Percentiles rank a stretch among this genome's conserved stretches.
These are phyloP conservation scores for Zaprionus taronus DNA, from an alignment of 1,140 invertebrate genomes.

Conservation along the genomic window DNA sequence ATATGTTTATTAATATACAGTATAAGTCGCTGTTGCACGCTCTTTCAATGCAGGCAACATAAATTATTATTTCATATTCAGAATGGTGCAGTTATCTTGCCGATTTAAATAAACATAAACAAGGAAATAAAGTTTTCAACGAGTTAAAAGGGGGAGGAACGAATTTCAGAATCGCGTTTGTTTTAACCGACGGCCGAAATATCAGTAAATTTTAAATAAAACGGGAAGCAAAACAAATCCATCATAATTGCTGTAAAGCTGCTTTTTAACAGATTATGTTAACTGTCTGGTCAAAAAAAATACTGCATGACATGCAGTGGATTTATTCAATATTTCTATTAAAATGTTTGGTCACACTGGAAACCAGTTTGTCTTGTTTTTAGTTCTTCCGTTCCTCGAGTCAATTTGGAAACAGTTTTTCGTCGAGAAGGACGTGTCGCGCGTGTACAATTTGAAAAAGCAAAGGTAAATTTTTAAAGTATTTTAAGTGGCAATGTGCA, in stretches of 20 bases:
- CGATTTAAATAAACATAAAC: no score
- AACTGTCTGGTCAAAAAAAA: background rate
- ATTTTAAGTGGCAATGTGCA: slow-evolving; percentile 23
- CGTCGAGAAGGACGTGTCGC: slow-evolving; percentile 25
- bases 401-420: slow-evolving; percentile 31
- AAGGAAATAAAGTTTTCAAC: no score
- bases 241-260: no score
- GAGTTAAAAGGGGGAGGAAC: no score
- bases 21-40: no score
- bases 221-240: no score
- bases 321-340: background rate
- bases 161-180: no score
- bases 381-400: background rate
- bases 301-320: background rate
- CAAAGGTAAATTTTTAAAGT: slow-evolving; percentile 40
- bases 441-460: slow-evolving; percentile 15
- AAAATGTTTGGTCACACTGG: slow-evolving; percentile 24
- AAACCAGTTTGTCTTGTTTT: slow-evolving; percentile 8
- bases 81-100: no score
- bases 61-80: no score
- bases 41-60: no score
- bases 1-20: no score
- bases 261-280: no score
- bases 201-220: background rate
- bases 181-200: background rate